Base-by-base conservation (phyloP, 2,797 vertebrate genomes). In the Enteromius paludinosus region DNA sequence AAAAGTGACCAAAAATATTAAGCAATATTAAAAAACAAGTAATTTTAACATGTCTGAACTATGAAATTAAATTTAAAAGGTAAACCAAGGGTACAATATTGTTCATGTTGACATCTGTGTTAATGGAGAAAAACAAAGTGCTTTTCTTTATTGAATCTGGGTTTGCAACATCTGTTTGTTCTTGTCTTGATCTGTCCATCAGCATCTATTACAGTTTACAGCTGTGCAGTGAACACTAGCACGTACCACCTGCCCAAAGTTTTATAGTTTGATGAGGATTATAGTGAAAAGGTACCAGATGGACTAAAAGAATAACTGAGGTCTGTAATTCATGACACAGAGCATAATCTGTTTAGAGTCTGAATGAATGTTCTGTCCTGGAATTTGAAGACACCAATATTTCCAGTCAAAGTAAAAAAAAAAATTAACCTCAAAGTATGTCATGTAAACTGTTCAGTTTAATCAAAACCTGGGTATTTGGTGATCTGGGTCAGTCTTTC, bases 231-330 rank as follows among this genome's bases (percentile, higher is more conserved):
- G 38, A 3, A 72, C 30, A 28, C 23, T n/a, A 61, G 62, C 33
- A 23, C 4, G 75, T 25, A 38, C 85, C 61, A 76, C 65, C 73
- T 70, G 65, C 35, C 38, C 38, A 75, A 68, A 79, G 47, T 74
- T 79, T 69, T 52, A 74, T 73, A 56, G 17, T 79, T 59, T 38
- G 38, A 38, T 64, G 45, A 62, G 61, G 61, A 74, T 82, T 79
- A 69, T 69, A 70, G 45, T 74, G n/a, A 12, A 49, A 74, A 83
- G 43, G 62, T 75, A 74, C 41, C 84, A 83, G 84, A 86, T 83
- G 45, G 38, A 61, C 8, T 12, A 74, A 69, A 47, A 59, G 72
- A 69, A 79, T 74, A 64, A 43, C 43, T 12, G 28, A 79, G 64
- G 49, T 43, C 77, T 65, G 35, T 35, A 6, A 41, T 41, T 9